Evolutionary conservation across 2,888 invertebrate species (phyloP).

Genomic region (Palloptera scutellata): DNA sequence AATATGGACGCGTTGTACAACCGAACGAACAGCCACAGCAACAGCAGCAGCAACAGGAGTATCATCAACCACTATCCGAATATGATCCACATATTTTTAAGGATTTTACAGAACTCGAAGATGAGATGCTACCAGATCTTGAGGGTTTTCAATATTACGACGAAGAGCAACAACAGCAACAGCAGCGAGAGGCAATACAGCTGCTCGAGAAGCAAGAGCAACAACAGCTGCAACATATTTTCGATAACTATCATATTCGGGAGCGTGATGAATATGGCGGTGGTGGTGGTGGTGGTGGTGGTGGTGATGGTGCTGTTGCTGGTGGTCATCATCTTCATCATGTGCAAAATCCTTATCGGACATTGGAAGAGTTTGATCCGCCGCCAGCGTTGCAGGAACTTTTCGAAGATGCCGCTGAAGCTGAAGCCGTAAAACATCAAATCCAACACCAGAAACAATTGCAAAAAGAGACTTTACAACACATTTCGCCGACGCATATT

Average conservation of each 20-base stretch:
- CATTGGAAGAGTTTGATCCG: conserved; percentile 48
- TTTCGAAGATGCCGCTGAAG: conserved; percentile 42
- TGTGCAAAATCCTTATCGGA: conserved; percentile 49
- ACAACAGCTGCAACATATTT: conserved; percentile 19
- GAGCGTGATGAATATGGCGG: conserved; percentile 4
- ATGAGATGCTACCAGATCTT: conserved; percentile 53
- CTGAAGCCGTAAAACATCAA: conserved; percentile 17
- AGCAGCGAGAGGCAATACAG: conserved; percentile 34
- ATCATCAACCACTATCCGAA: conserved; percentile 35
- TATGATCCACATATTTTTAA: conserved; percentile 32
- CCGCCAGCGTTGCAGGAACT: conserved; percentile 54
- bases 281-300: conserved; percentile 33
- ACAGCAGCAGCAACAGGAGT: conserved; percentile 48
- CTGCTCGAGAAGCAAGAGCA: conserved; percentile 30
- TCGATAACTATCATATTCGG: background rate
- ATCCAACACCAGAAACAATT: conserved; percentile 30
- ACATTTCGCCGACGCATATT: conserved; percentile 25
- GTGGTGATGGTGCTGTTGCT: conserved; percentile 20
- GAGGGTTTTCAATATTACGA: conserved; percentile 55
- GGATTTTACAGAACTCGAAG: conserved; percentile 44
- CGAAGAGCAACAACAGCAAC: conserved; percentile 43
- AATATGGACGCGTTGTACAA: conserved; percentile 54
- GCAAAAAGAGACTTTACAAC: conserved; percentile 37
- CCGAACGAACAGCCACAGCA: conserved; percentile 42
- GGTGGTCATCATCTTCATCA: conserved; percentile 9